phyloP scores from a whole-genome alignment of 1,140 invertebrate genomes.

The Rhizoglyphus robini region DNA sequence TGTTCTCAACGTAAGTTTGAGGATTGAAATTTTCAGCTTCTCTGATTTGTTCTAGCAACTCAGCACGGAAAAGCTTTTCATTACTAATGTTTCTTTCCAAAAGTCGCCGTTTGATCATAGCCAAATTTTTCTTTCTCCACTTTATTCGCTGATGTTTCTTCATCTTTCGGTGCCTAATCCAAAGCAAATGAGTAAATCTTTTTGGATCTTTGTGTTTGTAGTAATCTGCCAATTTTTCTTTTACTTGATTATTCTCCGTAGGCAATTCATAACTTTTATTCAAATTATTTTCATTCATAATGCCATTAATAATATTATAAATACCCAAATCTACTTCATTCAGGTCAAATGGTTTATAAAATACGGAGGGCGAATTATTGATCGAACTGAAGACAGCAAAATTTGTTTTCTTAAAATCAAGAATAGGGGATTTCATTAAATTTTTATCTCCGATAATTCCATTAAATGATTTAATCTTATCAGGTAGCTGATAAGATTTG shows the following conservation, averaged over 20 bases:
- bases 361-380: background rate
- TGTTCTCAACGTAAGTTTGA: constrained; percentile 22
- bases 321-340: background rate
- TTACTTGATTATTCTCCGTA: background rate
- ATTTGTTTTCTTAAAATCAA: background rate
- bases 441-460: background rate
- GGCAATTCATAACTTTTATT: background rate
- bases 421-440: background rate
- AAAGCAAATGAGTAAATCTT: constrained; percentile 1
- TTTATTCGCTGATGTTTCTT: constrained; percentile 23
- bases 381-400: background rate
- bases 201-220: constrained; percentile 6
- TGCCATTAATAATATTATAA: background rate
- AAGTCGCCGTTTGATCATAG: background rate
- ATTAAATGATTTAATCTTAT: background rate
- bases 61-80: constrained; percentile 22
- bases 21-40: constrained; percentile 24
- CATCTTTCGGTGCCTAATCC: constrained; percentile 17
- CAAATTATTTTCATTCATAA: background rate
- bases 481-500: constrained; percentile 1
- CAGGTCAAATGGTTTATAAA: constrained; percentile 1
- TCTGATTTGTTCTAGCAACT: constrained; percentile 19
- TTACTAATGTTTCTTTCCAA: constrained; percentile 20
- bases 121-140: constrained; percentile 18
- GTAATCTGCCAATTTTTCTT: background rate